These are phyloP conservation scores for Oryzias sinensis DNA, from an alignment of 2,797 vertebrate species.

Conservation along the genomic window DNA sequence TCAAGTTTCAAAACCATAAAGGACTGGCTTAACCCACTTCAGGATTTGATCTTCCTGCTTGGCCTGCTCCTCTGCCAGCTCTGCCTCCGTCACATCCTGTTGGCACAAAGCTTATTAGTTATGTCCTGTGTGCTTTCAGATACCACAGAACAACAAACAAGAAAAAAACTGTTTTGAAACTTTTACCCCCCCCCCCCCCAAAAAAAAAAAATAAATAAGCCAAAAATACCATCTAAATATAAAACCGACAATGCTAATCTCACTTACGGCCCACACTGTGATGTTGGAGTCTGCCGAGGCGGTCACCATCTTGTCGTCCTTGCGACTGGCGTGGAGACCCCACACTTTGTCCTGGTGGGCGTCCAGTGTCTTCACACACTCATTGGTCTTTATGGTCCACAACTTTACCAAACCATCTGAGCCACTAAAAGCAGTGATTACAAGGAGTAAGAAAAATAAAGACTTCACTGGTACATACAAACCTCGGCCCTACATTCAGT, in stretches of 20 bases:
- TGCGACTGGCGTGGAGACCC: conserved; percentile 88
- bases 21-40: conserved; percentile 78
- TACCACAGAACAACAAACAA: not conserved
- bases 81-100: conserved; percentile 90
- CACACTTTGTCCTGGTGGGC: conserved; percentile 94
- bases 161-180: too few species aligned
- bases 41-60: conserved; percentile 90
- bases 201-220: too few species aligned
- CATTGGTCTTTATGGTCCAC: conserved; percentile 97
- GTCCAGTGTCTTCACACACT: conserved; percentile 92
- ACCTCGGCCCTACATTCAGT: too few species aligned
- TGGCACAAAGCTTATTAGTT: conserved; percentile 22
- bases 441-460: not conserved
- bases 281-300: conserved; percentile 90
- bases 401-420: conserved; percentile 94
- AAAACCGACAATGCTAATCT: not conserved
- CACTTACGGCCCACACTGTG: conserved; percentile 86
- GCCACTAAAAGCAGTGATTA: conserved; percentile 78
- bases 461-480: not conserved
- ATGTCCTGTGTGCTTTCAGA: not conserved
- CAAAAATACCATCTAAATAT: too few species aligned
- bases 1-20: not conserved
- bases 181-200: too few species aligned
- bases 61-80: conserved; percentile 87
- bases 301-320: conserved; percentile 83